Percentiles rank a stretch among this genome's conserved stretches.
These are phyloP conservation scores for Hylaeus anthracinus DNA, from an alignment of 1,140 invertebrate genomes.

Conservation along the genomic window DNA sequence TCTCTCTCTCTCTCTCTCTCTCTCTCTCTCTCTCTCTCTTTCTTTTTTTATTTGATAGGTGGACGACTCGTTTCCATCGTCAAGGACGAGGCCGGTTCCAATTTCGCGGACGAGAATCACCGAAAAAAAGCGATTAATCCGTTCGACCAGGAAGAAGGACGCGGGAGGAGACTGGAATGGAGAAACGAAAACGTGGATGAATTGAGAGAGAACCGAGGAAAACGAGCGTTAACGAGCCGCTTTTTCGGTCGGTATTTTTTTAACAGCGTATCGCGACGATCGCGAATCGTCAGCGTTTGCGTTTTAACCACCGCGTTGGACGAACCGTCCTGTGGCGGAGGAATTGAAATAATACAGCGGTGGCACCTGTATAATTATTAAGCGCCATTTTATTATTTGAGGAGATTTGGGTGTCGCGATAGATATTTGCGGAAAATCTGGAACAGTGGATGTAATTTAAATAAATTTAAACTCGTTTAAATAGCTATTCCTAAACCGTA, in stretches of 20 bases:
- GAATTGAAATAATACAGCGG: too few relatives aligned
- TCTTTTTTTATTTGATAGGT: too few relatives aligned
- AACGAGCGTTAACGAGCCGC: not conserved
- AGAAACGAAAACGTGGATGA: constrained; percentile 4
- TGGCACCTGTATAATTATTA: too few relatives aligned
- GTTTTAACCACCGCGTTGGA: constrained; percentile 30
- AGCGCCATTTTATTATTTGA: too few relatives aligned
- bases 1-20: too few relatives aligned
- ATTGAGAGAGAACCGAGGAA: constrained; percentile 6
- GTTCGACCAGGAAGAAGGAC: not conserved
- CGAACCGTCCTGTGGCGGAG: not conserved
- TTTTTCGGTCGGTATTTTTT: not conserved
- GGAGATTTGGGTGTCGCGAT: too few relatives aligned
- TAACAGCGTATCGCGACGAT: constrained; percentile 38
- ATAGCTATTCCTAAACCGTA: too few relatives aligned
- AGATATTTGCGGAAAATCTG: too few relatives aligned
- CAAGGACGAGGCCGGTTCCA: too few relatives aligned
- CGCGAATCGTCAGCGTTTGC: constrained; percentile 37
- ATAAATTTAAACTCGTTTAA: too few relatives aligned
- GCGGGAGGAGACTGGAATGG: not conserved
- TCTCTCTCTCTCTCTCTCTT: not conserved
- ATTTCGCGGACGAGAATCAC: not conserved
- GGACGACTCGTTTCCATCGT: not conserved
- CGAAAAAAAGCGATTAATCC: constrained; percentile 53
- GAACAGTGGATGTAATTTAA: too few relatives aligned